These are phyloP conservation scores for Oenanthe melanoleuca DNA, from an alignment of 2,113 vertebrate species.

Conservation along the genomic window DNA sequence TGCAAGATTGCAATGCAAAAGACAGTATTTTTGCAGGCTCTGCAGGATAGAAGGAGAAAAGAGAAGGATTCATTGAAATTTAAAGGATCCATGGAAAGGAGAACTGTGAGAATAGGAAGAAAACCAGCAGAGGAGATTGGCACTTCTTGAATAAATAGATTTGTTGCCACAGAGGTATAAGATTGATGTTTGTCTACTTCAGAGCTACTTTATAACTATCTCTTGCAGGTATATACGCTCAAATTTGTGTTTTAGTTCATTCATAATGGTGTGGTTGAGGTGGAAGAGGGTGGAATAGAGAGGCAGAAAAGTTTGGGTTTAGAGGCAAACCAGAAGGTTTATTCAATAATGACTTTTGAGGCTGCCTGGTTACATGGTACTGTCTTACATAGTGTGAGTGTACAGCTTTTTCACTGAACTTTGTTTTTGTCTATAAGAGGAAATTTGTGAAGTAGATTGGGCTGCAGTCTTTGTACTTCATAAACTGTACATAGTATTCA, in stretches of 20 bases:
- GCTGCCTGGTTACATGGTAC: neutral
- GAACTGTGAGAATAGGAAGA: neutral
- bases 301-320: neutral
- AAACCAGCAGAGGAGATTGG: neutral
- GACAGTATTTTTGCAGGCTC: neutral
- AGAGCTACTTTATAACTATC: neutral
- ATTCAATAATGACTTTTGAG: neutral
- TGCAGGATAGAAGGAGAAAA: neutral
- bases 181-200: neutral
- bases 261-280: neutral
- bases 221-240: neutral
- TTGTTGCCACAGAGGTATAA: neutral
- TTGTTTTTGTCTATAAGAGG: neutral
- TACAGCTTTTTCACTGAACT: neutral
- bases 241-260: neutral
- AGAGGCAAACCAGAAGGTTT: neutral
- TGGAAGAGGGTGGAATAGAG: neutral
- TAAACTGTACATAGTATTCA: accelerated
- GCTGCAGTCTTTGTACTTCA: neutral
- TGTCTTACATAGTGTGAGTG: neutral
- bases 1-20: neutral
- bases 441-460: neutral
- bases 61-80: neutral
- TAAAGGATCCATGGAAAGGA: neutral
- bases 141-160: neutral